Percentiles rank a stretch among this genome's conserved stretches.
These are phyloP conservation scores for Tipula unca DNA, from an alignment of 2,888 invertebrate genomes.

Conservation along the genomic window DNA sequence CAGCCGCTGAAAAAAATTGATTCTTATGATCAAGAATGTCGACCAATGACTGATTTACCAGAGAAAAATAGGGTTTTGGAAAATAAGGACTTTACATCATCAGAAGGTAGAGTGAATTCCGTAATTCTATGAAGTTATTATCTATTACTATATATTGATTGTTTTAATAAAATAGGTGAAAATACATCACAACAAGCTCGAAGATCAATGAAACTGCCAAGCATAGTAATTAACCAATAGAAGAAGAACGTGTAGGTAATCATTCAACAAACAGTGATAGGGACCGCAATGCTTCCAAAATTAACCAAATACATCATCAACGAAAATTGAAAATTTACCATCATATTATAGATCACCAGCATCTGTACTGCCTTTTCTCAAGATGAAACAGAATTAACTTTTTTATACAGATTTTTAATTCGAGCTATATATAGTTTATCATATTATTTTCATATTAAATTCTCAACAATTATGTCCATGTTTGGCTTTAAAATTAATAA, in stretches of 20 bases:
- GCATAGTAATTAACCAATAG: constrained; percentile 34
- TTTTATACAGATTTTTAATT: background rate
- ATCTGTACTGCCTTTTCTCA: constrained; percentile 32
- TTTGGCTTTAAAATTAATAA: too few species aligned
- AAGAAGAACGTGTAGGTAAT: constrained; percentile 29
- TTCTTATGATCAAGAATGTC: constrained; percentile 60
- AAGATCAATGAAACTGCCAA: constrained; percentile 44
- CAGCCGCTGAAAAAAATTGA: constrained; percentile 55
- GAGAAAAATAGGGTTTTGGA: constrained; percentile 72
- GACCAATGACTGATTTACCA: constrained; percentile 70
- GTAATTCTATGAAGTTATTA: constrained; percentile 52
- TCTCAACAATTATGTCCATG: too few species aligned
- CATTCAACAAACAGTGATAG: constrained; percentile 40
- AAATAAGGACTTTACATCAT: constrained; percentile 53
- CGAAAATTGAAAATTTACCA: constrained; percentile 29
- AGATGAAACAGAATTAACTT: constrained; percentile 38
- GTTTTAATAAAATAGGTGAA: constrained; percentile 45
- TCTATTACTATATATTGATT: too few species aligned
- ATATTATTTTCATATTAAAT: too few species aligned
- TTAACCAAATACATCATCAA: constrained; percentile 28
- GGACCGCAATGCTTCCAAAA: constrained; percentile 35
- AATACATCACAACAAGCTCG: constrained; percentile 51
- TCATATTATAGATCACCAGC: constrained; percentile 26
- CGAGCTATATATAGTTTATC: too few species aligned
- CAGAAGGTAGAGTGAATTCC: constrained; percentile 50